A percentile compares a stretch with the other conserved stretches of the same genome.
phyloP scores from a whole-genome alignment of 2,888 invertebrate species.

The Gibbula magus region DNA sequence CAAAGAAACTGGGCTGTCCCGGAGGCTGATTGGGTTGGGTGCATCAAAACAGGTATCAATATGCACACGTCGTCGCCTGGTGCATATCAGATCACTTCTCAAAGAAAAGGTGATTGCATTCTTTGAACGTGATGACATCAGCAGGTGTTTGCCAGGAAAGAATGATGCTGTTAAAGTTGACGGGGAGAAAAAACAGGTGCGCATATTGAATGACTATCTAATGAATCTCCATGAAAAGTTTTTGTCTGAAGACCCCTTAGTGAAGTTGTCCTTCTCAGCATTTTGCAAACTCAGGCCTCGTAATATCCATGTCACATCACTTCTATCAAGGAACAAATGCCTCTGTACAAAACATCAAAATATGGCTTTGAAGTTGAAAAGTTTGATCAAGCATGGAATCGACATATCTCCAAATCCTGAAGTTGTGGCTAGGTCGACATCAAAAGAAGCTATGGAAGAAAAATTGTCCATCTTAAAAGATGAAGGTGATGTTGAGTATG shows the following conservation, averaged over 20 bases:
- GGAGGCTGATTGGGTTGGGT: background rate
- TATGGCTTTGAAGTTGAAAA: background rate
- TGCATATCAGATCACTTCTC: background rate
- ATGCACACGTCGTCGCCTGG: background rate
- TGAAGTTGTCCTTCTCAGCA: conserved; percentile 5
- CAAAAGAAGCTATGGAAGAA: no score
- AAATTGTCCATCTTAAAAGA: no score
- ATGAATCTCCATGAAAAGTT: conserved; percentile 33
- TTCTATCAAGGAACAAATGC: conserved; percentile 12
- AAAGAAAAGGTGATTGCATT: background rate
- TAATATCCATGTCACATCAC: conserved; percentile 6
- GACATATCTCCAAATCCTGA: no score
- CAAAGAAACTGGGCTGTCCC: conserved; percentile 19
- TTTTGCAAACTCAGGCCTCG: conserved; percentile 4
- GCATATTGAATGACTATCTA: conserved; percentile 32
- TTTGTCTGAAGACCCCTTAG: conserved; percentile 19
- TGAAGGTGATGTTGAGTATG: background rate
- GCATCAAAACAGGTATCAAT: background rate
- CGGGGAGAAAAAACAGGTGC: conserved; percentile 18
- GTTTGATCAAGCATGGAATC: background rate
- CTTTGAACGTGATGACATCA: conserved; percentile 29
- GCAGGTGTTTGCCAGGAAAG: conserved; percentile 35
- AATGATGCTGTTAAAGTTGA: conserved; percentile 20
- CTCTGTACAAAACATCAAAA: conserved; percentile 17
- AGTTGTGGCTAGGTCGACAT: no score